Conservation (phyloP, 2,113 vertebrate species). For the Eira barbara region DNA sequence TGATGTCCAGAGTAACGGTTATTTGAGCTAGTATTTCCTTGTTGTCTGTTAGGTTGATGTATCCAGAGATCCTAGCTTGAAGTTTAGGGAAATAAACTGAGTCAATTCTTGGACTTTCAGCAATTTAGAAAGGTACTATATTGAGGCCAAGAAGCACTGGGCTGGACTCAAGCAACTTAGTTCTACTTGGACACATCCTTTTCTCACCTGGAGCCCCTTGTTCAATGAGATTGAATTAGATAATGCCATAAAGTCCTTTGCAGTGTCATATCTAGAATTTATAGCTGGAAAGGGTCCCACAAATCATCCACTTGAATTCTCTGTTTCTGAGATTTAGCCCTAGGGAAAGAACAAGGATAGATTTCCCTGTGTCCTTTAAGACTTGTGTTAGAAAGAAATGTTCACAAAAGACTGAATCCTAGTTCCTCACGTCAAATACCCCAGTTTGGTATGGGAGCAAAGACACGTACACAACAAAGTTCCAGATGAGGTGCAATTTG, state of each 20-base stretch:
- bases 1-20: background rate
- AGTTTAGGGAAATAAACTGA: background rate
- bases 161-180: background rate
- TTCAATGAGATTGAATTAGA: background rate
- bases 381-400: background rate
- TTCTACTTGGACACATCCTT: background rate
- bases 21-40: background rate
- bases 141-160: background rate
- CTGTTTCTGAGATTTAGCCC: background rate
- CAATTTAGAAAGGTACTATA: background rate
- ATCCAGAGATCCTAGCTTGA: background rate
- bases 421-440: background rate
- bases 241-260: background rate
- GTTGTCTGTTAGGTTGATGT: background rate
- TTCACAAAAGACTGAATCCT: background rate
- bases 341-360: background rate
- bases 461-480: background rate
- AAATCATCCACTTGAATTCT: background rate
- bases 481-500: background rate
- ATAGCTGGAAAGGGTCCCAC: background rate
- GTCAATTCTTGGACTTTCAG: background rate
- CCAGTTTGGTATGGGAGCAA: background rate
- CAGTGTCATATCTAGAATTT: background rate
- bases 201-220: background rate
- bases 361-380: background rate